These are phyloP conservation scores for Ochotona curzoniae DNA, from an alignment of 2,113 vertebrate genomes.

Conservation along the genomic window DNA sequence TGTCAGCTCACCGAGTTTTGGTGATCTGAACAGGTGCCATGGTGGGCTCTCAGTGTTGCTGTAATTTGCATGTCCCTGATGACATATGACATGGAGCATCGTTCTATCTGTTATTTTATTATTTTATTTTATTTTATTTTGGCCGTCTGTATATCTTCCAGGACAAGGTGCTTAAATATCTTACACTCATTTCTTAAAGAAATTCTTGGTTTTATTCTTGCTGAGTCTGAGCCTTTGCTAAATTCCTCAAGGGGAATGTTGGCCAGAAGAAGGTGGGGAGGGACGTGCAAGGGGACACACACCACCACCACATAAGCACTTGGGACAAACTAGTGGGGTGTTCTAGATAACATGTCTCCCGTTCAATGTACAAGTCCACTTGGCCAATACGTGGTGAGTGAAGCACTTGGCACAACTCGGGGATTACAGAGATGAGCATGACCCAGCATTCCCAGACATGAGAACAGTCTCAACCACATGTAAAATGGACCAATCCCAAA, in stretches of 20 bases:
- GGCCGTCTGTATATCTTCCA: neutral
- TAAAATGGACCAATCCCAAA: fast-evolving
- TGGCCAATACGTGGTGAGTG: fast-evolving
- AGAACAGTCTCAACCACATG: fast-evolving
- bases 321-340: neutral
- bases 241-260: neutral
- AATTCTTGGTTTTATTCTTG: neutral
- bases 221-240: neutral
- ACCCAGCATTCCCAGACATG: neutral
- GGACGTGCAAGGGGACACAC: neutral
- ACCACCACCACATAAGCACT: neutral
- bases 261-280: neutral
- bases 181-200: neutral
- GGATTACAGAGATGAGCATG: too few species aligned
- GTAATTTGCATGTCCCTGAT: too few species aligned
- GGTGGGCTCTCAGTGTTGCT: neutral
- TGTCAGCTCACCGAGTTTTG: too few species aligned
- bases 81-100: neutral
- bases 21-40: neutral
- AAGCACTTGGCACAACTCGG: neutral
- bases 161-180: neutral
- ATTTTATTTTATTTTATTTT: neutral
- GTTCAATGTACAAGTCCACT: fast-evolving
- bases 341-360: neutral
- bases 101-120: neutral